These are phyloP conservation scores for Takifugu rubripes DNA, from an alignment of 2,797 vertebrate species.

Conservation along the genomic window DNA sequence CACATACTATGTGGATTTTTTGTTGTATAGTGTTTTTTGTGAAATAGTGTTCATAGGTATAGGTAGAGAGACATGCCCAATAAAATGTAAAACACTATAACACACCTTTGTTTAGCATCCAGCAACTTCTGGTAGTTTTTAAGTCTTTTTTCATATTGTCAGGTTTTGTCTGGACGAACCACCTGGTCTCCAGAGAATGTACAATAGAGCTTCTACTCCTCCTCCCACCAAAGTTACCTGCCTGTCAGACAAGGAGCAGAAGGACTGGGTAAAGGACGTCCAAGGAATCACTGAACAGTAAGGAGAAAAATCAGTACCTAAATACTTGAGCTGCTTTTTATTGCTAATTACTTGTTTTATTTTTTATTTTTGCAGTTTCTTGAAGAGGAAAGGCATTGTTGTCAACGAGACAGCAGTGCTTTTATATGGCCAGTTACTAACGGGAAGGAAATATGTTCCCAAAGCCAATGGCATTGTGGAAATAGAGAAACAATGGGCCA, in stretches of 20 bases:
- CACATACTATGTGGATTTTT: too few species aligned
- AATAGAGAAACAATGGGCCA: slow-evolving; percentile 96
- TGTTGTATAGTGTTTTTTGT: too few species aligned
- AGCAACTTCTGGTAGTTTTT: background rate
- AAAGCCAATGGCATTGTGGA: slow-evolving; percentile 84
- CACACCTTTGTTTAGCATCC: background rate
- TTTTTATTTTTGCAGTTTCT: slow-evolving; percentile 71
- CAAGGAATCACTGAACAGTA: slow-evolving; percentile 92
- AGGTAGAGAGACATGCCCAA: background rate
- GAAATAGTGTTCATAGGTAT: too few species aligned
- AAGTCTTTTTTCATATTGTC: slow-evolving; percentile 13
- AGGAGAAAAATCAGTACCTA: slow-evolving; percentile 21
- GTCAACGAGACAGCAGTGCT: slow-evolving; percentile 85
- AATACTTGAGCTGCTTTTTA: background rate
- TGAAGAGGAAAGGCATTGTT: slow-evolving; percentile 90
- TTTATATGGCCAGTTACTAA: slow-evolving; percentile 88
- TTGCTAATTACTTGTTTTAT: background rate
- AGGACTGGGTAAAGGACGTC: slow-evolving; percentile 88
- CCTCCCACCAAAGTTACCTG: slow-evolving; percentile 83
- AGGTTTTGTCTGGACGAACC: slow-evolving; percentile 89
- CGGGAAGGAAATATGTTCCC: slow-evolving; percentile 87
- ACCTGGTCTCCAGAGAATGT: slow-evolving; percentile 83
- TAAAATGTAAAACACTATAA: background rate
- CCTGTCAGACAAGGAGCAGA: slow-evolving; percentile 88
- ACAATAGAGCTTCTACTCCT: slow-evolving; percentile 70